A percentile compares a stretch with the other conserved stretches of the same genome.
These are phyloP conservation scores for Asobara japonica DNA, from an alignment of 1,140 invertebrate species.

Conservation along the genomic window DNA sequence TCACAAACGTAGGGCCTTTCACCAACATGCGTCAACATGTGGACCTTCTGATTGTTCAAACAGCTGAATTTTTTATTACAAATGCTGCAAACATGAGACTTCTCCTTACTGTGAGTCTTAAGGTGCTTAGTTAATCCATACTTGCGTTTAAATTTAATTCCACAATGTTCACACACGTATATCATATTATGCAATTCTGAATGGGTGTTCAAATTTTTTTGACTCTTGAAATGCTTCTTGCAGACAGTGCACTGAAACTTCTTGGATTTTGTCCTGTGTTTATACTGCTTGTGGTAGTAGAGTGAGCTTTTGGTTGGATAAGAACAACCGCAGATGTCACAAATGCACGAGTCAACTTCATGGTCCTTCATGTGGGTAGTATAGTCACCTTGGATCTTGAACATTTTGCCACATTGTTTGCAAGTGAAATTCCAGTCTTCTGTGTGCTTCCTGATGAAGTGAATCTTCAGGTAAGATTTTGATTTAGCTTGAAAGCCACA, in stretches of 20 bases:
- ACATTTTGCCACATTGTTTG: conserved; percentile 71
- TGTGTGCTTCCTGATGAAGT: conserved; percentile 68
- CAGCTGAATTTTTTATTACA: conserved; percentile 71
- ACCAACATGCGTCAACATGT: conserved; percentile 65
- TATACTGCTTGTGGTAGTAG: conserved; percentile 59
- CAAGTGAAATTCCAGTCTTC: conserved; percentile 70
- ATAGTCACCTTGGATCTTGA: conserved; percentile 66
- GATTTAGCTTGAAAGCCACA: conserved; percentile 61
- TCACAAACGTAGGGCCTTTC: conserved; percentile 68
- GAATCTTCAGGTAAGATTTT: conserved; percentile 64
- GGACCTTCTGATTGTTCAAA: conserved; percentile 61
- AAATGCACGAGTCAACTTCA: conserved; percentile 61
- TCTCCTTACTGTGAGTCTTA: conserved; percentile 74
- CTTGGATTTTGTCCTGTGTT: conserved; percentile 65
- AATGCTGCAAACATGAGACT: conserved; percentile 71
- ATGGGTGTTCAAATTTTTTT: conserved; percentile 63
- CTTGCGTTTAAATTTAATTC: conserved; percentile 71
- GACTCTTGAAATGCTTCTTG: conserved; percentile 62
- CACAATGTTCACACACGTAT: conserved; percentile 69
- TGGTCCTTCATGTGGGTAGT: conserved; percentile 65
- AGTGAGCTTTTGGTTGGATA: conserved; percentile 64
- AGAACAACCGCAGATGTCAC: conserved; percentile 70
- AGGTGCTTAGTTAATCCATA: conserved; percentile 72
- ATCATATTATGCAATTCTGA: conserved; percentile 64
- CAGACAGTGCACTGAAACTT: conserved; percentile 65